phyloP scores from a whole-genome alignment of 2,888 invertebrate species.

The Galerucella nymphaeae region DNA sequence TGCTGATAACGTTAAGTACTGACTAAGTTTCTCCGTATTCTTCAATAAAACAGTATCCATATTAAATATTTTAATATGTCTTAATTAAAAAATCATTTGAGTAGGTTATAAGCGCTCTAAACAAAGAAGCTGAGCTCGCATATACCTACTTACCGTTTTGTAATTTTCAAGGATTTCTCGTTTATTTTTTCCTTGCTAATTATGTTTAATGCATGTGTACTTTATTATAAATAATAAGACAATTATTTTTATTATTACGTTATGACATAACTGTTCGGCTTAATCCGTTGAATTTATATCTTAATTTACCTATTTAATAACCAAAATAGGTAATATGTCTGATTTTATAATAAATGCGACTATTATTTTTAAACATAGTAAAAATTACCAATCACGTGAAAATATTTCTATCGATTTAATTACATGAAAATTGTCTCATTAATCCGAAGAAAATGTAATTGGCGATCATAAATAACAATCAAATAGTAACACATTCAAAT shows the following conservation, averaged over 20 bases:
- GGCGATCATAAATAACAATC: background rate
- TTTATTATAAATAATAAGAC: slow-evolving; percentile 8
- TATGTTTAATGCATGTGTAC: slow-evolving; percentile 13
- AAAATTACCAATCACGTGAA: background rate
- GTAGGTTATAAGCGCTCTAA: slow-evolving; percentile 11
- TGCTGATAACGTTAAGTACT: too few relatives aligned
- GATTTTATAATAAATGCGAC: background rate
- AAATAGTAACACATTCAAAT: background rate
- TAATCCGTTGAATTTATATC: background rate
- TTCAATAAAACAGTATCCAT: background rate
- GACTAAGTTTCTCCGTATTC: background rate
- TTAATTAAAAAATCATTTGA: background rate
- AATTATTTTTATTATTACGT: slow-evolving; percentile 8
- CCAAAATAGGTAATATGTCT: slow-evolving; percentile 3
- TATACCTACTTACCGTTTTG: slow-evolving; percentile 4
- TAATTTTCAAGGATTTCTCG: slow-evolving; percentile 22
- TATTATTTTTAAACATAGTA: background rate
- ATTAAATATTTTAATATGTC: background rate
- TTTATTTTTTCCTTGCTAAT: slow-evolving; percentile 10
- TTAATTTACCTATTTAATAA: slow-evolving; percentile 1
- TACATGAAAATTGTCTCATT: background rate
- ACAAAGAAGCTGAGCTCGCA: slow-evolving; percentile 18
- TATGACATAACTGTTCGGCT: slow-evolving; percentile 7
- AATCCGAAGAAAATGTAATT: background rate
- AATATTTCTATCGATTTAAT: background rate